These are phyloP conservation scores for Pipa parva DNA, from an alignment of 2,113 vertebrate genomes.

Conservation along the genomic window DNA sequence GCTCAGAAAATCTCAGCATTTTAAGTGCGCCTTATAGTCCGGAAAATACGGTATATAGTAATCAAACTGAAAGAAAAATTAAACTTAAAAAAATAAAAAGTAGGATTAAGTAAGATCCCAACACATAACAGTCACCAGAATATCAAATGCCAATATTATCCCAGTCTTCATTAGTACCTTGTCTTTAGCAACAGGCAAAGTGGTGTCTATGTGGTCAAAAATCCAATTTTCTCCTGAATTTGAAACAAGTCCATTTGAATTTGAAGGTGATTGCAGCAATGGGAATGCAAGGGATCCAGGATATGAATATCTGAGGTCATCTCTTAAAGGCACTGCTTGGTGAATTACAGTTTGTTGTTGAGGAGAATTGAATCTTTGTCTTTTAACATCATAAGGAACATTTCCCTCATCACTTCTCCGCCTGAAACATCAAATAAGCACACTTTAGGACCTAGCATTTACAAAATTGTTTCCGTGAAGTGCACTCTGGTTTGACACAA, in stretches of 20 bases:
- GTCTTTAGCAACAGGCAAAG: slow-evolving; percentile 66
- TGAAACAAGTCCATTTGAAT: slow-evolving; percentile 47
- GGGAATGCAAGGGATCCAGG: slow-evolving; percentile 32
- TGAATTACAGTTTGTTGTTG: slow-evolving; percentile 49
- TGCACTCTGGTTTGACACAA: too few species aligned
- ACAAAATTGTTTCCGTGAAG: too few species aligned
- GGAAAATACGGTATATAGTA: too few species aligned
- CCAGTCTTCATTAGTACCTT: slow-evolving; percentile 66
- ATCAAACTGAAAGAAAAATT: too few species aligned
- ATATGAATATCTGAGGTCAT: slow-evolving; percentile 49
- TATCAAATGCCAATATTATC: not conserved
- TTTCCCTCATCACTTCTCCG: slow-evolving; percentile 62
- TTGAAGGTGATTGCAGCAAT: slow-evolving; percentile 15
- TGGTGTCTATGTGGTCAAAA: slow-evolving; percentile 45
- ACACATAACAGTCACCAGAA: not conserved
- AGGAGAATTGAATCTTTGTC: slow-evolving; percentile 66
- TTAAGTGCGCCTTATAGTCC: too few species aligned
- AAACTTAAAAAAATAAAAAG: too few species aligned
- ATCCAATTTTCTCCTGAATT: slow-evolving; percentile 51
- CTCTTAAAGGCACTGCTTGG: slow-evolving; percentile 62
- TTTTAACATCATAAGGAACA: slow-evolving; percentile 62
- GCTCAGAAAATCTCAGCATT: too few species aligned
- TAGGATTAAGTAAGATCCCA: too few species aligned
- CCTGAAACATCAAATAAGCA: slow-evolving; percentile 59
- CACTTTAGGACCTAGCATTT: not conserved